These are phyloP conservation scores for Papilio elwesi DNA, from an alignment of 2,888 invertebrate genomes.

Conservation along the genomic window DNA sequence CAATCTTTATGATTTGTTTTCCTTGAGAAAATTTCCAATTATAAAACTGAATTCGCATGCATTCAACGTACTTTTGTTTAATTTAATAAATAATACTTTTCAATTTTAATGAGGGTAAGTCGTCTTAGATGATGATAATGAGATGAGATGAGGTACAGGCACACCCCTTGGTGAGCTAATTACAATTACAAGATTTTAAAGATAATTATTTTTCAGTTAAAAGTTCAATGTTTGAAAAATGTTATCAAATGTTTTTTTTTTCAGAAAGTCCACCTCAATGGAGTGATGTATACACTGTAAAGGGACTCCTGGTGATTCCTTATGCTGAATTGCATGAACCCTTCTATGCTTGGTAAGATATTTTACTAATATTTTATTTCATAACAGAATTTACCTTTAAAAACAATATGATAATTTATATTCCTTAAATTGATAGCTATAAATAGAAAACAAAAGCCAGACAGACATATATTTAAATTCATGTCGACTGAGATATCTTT, in stretches of 20 bases:
- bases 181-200: background rate
- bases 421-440: no score
- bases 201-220: background rate
- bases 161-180: background rate
- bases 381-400: no score
- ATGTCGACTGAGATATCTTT: background rate
- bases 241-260: conserved; percentile 33
- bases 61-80: background rate
- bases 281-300: conserved; percentile 89
- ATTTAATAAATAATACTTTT: no score
- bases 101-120: no score
- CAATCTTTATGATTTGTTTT: no score
- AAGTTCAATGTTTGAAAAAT: background rate
- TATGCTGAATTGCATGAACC: conserved; percentile 97
- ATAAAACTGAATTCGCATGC: background rate
- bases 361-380: background rate
- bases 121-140: no score
- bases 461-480: background rate
- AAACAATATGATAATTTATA: no score
- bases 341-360: conserved; percentile 91
- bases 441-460: no score
- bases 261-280: conserved; percentile 85
- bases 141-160: no score
- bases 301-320: conserved; percentile 92
- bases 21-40: no score